Conservation (phyloP, 1,140 invertebrate species). For the Whitmania pigra region DNA sequence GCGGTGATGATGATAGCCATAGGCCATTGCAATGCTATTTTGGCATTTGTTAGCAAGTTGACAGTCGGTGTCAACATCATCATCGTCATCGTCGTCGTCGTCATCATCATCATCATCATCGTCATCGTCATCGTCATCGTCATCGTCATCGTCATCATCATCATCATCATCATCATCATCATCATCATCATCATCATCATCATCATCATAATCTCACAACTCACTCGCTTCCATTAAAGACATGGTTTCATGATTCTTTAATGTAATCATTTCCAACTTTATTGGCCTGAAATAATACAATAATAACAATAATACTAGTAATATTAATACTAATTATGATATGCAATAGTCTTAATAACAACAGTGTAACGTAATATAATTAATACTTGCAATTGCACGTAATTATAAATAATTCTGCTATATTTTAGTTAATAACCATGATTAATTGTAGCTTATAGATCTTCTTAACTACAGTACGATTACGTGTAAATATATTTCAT, state of each 20-base stretch:
- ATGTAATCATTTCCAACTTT: neutral
- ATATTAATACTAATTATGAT: too few relatives aligned
- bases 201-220: neutral
- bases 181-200: neutral
- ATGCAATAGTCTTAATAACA: too few relatives aligned
- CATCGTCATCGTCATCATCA: neutral
- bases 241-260: neutral
- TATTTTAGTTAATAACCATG: too few relatives aligned
- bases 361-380: too few relatives aligned
- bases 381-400: too few relatives aligned
- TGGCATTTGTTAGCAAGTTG: neutral
- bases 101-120: neutral
- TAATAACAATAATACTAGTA: too few relatives aligned
- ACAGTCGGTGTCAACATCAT: neutral
- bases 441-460: too few relatives aligned
- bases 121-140: neutral
- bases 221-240: neutral
- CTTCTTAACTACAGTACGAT: too few relatives aligned
- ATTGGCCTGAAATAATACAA: neutral
- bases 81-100: neutral
- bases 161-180: neutral
- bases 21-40: neutral
- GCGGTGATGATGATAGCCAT: neutral
- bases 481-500: too few relatives aligned
- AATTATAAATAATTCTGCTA: too few relatives aligned